Evolutionary conservation across 2,797 vertebrate genomes (phyloP).

Genomic region (Harpagifer antarcticus): DNA sequence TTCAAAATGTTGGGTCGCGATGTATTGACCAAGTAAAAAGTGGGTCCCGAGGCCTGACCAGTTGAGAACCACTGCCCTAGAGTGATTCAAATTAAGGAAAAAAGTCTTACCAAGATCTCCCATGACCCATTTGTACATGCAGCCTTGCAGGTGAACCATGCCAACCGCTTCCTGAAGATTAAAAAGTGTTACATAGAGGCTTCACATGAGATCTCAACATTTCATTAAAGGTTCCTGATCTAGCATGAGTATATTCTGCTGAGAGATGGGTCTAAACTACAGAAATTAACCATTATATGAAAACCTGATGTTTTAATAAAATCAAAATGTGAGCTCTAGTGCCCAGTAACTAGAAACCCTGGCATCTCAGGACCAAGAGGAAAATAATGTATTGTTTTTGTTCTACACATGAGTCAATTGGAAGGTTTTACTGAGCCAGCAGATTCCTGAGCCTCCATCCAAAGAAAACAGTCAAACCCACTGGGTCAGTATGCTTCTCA

Average conservation of each 20-base stretch:
- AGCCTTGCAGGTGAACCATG: constrained; percentile 91
- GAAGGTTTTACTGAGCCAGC: constrained; percentile 32
- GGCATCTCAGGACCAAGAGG: constrained; percentile 1
- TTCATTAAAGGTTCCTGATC: background rate
- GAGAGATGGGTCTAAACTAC: background rate
- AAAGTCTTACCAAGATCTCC: constrained; percentile 84
- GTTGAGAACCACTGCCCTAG: too few species aligned
- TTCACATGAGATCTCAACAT: background rate
- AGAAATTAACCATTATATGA: background rate
- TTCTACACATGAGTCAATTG: constrained; percentile 17
- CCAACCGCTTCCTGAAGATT: constrained; percentile 86
- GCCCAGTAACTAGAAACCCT: constrained; percentile 33
- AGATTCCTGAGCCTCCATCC: constrained; percentile 55
- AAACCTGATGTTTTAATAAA: background rate
- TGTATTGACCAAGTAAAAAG: too few species aligned
- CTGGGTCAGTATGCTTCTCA: background rate
- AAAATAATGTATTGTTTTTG: constrained; percentile 32
- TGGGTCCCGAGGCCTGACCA: too few species aligned
- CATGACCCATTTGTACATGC: constrained; percentile 92
- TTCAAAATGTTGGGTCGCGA: too few species aligned
- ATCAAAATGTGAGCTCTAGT: background rate
- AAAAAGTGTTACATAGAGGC: background rate
- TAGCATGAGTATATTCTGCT: background rate
- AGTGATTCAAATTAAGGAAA: background rate
- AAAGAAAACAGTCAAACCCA: constrained; percentile 32